Evolutionary conservation across 2,113 vertebrate species (phyloP).

Genomic region (Hyla sarda): DNA sequence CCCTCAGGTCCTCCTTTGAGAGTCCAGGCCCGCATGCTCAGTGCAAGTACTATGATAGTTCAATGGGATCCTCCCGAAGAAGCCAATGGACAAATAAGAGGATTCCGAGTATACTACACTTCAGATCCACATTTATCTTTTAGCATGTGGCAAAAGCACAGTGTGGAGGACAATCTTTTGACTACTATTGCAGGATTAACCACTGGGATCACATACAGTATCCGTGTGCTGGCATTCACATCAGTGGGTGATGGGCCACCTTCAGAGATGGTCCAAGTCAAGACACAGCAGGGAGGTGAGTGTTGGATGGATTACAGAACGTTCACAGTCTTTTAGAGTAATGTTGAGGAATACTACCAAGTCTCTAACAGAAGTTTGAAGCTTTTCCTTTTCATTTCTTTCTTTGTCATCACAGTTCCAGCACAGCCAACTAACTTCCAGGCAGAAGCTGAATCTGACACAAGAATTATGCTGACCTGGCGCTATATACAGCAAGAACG

Average conservation of each 20-base stretch:
- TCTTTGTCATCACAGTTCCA: slow-evolving; percentile 77
- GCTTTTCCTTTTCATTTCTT: not conserved
- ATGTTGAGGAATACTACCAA: not conserved
- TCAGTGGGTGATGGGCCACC: slow-evolving; percentile 92
- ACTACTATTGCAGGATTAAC: slow-evolving; percentile 89
- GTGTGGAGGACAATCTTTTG: slow-evolving; percentile 85
- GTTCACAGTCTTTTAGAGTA: not conserved
- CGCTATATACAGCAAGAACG: slow-evolving; percentile 88
- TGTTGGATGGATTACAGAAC: slow-evolving; percentile 15
- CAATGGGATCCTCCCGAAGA: slow-evolving; percentile 96
- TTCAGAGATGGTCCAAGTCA: slow-evolving; percentile 90
- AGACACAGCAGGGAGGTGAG: slow-evolving; percentile 94
- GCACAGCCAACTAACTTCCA: slow-evolving; percentile 88
- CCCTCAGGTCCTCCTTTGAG: slow-evolving; percentile 91
- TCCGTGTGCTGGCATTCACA: slow-evolving; percentile 91
- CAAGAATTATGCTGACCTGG: slow-evolving; percentile 89
- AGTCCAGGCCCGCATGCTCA: slow-evolving; percentile 91
- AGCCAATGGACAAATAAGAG: slow-evolving; percentile 89
- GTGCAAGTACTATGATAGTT: slow-evolving; percentile 91
- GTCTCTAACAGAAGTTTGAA: not conserved
- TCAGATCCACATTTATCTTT: slow-evolving; percentile 77
- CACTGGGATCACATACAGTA: slow-evolving; percentile 88
- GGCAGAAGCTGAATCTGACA: slow-evolving; percentile 91
- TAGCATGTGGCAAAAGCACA: slow-evolving; percentile 90
- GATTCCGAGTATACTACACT: slow-evolving; percentile 92